Evolutionary conservation across 92 coral and sea anemone genomes (phyloP), one percentile per base, ranked within the genome.

Genomic region (Meandrina meandrites): DNA sequence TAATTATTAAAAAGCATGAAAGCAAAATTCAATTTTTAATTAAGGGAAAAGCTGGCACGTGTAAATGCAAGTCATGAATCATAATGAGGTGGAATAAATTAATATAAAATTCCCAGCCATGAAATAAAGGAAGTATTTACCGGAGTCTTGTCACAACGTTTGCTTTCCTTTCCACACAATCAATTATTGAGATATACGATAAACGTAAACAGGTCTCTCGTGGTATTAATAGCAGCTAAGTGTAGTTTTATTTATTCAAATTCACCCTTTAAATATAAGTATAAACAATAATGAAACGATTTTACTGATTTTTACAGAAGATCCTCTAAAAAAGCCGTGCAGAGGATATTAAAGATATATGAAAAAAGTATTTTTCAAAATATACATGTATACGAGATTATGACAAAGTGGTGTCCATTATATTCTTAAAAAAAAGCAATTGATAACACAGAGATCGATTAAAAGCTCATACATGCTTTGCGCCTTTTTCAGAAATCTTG

Each of bases 221-320:
- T 37, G 48, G 11, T 73, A n/a, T 73, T 35, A 73, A 73, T 36
- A 16, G 73, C 5, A 80, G 74, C 24, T 24, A 45, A 81, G 85
- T 47, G 77, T 17, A 81, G 73, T 27, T 45, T 37, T 31, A 68
- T 81, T 81, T 81, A 48, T 68, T 47, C 75, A 68, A 69, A 81
- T 81, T 68, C 62, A 70, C 31, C 47, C 16, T 30, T 22, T 32
- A 27, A 73, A 73, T 40, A 78, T 67, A 53, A 48, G 34, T 21
- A 76, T 36, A 45, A 30, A 22, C 64, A 50, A 78, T 78, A 51
- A 28, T 47, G 45, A 40, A 40, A 40, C 45, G 45, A 40, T 40
- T n/a, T n/a, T n/a, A n/a, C n/a, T n/a, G n/a, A n/a, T n/a, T n/a
- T n/a, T n/a, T n/a, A 24, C 64, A 74, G 27, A 6, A 74, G 24